These are phyloP conservation scores for Bombyx huttoni DNA, from an alignment of 2,888 invertebrate species.

Conservation along the genomic window DNA sequence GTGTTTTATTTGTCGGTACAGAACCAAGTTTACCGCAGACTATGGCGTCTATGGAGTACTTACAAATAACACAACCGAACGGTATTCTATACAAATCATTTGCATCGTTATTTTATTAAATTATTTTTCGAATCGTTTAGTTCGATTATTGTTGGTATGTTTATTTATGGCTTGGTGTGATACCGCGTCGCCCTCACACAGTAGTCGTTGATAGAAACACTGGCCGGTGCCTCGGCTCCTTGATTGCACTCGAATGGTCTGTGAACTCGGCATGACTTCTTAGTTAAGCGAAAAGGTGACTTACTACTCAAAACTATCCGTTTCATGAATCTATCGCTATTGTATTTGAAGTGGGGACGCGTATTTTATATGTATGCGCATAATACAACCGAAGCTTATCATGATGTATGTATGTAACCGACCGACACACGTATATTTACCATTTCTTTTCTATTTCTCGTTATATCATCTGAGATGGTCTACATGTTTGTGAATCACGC, in stretches of 20 bases:
- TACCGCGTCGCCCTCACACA: constrained; percentile 25
- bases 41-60: constrained; percentile 69
- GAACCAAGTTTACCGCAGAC: constrained; percentile 68
- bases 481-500: constrained; percentile 28
- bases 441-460: constrained; percentile 22
- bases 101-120: constrained; percentile 41
- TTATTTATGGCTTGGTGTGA: constrained; percentile 26
- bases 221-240: constrained; percentile 29
- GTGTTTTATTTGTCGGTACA: constrained; percentile 67
- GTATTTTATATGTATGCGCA: constrained; percentile 52
- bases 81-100: constrained; percentile 52
- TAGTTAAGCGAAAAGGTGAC: constrained; percentile 72
- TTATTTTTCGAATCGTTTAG: constrained; percentile 24
- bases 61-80: constrained; percentile 68
- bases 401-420: constrained; percentile 25
- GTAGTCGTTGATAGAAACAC: constrained; percentile 50
- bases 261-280: constrained; percentile 47
- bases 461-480: constrained; percentile 21
- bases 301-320: constrained; percentile 80
- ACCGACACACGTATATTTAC: constrained; percentile 14
- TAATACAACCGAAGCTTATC: constrained; percentile 51
- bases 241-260: constrained; percentile 13
- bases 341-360: constrained; percentile 28
- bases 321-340: constrained; percentile 42
- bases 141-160: constrained; percentile 18